Evolutionary conservation across 2,113 vertebrate species (phyloP), one percentile per base, ranked within the genome.

Genomic region (Pygathrix nemaeus): DNA sequence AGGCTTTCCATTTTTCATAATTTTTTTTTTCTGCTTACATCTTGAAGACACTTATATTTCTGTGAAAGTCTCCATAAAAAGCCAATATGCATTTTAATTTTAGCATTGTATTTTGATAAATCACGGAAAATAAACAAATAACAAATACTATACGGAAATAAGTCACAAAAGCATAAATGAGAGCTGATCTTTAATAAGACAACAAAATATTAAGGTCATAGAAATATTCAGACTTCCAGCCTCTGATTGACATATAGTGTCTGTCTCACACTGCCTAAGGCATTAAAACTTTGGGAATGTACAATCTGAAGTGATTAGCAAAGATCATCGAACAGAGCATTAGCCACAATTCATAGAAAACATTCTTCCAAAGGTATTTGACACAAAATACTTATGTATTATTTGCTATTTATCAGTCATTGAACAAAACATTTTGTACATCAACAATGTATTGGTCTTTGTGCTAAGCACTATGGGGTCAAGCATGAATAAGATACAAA

Each of bases 171-270:
- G 18, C 75, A 52, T 4, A 79, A 48, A 88, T 38, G 55, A n/a
- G 7, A 88, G 2, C 2, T 94, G 80, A 98, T 55, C 7, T 93
- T n/a, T 4, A 14, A 27, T 78, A 83, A 61, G n/a, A 38, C 10
- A 92, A 38, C n/a, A 92, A 75, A 45, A 75, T 61, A 78, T 83
- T 87, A 91, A 23, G 61, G 35, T 95, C 48, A 61, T 0, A 35
- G 97, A 98, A 97, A 73, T 76, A 93, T 82, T 80, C 90, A 73
- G 1, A 48, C 66, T 97, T 96, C 18, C 78, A 88, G 52, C 17
- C 1, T 80, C 13, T 45, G 75, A 97, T 4, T 82, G 81, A 93
- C 40, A 97, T 83, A 82, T 6, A 27, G 4, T 2, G 93, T 92
- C 6, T 70, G 94, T 92, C 98, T 97, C 68, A 94, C 64, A 45